Base-by-base conservation (phyloP, 2,797 vertebrate genomes). In the Phoxinus dragarum region DNA sequence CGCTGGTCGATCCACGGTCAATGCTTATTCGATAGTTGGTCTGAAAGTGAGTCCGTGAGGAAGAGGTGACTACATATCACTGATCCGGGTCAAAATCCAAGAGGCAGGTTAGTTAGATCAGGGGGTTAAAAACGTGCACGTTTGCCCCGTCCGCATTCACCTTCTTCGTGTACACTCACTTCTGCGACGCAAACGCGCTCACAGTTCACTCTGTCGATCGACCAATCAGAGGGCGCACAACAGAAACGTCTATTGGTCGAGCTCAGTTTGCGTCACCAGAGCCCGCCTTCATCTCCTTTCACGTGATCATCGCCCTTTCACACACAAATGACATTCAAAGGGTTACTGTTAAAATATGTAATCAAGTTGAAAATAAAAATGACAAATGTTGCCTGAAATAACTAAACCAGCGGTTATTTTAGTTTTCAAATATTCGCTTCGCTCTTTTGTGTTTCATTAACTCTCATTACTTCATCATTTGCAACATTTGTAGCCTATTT, bases 141-240 rank as follows among this genome's bases (percentile, higher is more conserved):
- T 5, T 69, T n/a, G 2, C 66, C 38, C 11, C n/a, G 49, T 17
- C 2, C 12, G 8, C 27, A 11, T 84, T 71, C 82, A 59, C 16
- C 59, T 54, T 69, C 49, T 71, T 36, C 66, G 49, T 66, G 69
- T 10, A 49, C 59, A 27, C n/a, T 56, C 49, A 14, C 14, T 21
- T 31, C 61, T n/a, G 12, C 34, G 49, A 77, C 82, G 82, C n/a
- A 5, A 69, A 36, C 49, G 49, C 74, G 64, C 36, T 69, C 49
- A 47, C 7, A 0, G 82, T 69, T 84, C 49, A 78, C 17, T 54
- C 52, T 4, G 44, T n/a, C n/a, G 5, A 17, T 52, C 6, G 49
- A 71, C 82, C 74, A 84, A 84, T 84, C 82, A 68, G 66, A 56
- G 17, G 27, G 6, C 82, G 82, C 47, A 16, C 34, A 84, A 77